These are phyloP conservation scores for Poeciliopsis occidentalis DNA, from an alignment of 2,113 vertebrate genomes.

Conservation along the genomic window DNA sequence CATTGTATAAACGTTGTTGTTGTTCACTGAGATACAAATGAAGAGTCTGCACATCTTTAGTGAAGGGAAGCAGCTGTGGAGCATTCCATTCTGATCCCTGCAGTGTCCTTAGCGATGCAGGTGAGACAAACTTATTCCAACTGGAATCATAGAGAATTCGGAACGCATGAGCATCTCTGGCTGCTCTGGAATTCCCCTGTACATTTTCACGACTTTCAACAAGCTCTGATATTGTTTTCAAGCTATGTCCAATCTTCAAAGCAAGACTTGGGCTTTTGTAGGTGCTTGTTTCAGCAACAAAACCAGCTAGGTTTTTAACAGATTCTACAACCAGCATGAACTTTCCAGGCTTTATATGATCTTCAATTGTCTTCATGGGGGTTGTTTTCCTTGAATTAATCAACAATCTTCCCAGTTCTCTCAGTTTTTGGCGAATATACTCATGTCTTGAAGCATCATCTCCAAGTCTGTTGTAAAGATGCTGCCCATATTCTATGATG, in stretches of 20 bases:
- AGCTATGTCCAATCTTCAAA: conserved; percentile 17
- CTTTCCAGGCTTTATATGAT: conserved; percentile 30
- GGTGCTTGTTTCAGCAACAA: neutral
- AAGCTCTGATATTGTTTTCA: conserved; percentile 24
- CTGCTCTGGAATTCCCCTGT: neutral
- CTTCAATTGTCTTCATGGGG: conserved; percentile 26
- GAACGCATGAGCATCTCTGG: conserved; percentile 20
- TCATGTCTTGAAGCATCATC: conserved; percentile 40
- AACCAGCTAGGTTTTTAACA: conserved; percentile 21
- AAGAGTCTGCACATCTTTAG: conserved; percentile 40
- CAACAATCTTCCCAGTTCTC: conserved; percentile 43
- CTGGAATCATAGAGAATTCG: conserved; percentile 16
- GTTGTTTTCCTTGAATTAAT: conserved; percentile 20
- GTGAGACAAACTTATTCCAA: conserved; percentile 25
- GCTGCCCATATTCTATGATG: conserved; percentile 43
- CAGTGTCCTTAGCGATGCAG: conserved; percentile 32
- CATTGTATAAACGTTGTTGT: neutral
- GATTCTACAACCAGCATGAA: conserved; percentile 35
- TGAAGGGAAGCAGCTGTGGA: conserved; percentile 43
- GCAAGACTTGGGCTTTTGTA: conserved; percentile 27
- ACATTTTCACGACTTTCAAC: conserved; percentile 26
- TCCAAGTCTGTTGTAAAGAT: conserved; percentile 30
- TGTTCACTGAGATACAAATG: conserved; percentile 31
- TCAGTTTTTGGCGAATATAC: conserved; percentile 41
- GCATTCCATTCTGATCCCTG: conserved; percentile 42